Conservation (phyloP, 2,888 invertebrate genomes). For the Brenthis ino region DNA sequence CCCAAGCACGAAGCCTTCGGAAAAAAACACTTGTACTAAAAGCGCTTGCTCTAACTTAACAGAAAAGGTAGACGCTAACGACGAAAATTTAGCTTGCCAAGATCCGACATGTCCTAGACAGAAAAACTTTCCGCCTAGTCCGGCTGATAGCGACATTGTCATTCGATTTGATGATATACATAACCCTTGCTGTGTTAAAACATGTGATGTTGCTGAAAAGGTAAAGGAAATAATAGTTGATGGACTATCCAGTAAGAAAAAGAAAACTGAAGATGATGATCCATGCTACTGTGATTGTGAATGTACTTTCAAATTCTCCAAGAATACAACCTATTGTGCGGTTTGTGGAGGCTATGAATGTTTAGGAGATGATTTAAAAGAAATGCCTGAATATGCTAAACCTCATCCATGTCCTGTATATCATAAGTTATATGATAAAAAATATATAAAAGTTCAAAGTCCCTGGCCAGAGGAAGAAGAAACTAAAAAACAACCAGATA, state of each 20-base stretch:
- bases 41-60: slow-evolving; percentile 50
- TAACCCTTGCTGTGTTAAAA: slow-evolving; percentile 67
- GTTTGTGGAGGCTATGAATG: slow-evolving; percentile 75
- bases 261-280: slow-evolving; percentile 49
- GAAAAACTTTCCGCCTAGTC: slow-evolving; percentile 53
- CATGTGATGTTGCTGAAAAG: slow-evolving; percentile 65
- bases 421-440: slow-evolving; percentile 70
- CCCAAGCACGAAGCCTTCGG: slow-evolving; percentile 53
- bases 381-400: slow-evolving; percentile 59
- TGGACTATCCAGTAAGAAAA: slow-evolving; percentile 49
- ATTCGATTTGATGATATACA: slow-evolving; percentile 61
- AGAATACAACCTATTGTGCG: slow-evolving; percentile 70
- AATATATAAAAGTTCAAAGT: slow-evolving; percentile 55
- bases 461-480: slow-evolving; percentile 63
- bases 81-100: slow-evolving; percentile 46
- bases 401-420: slow-evolving; percentile 76
- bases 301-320: slow-evolving; percentile 66
- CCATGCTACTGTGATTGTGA: slow-evolving; percentile 72
- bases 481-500: slow-evolving; percentile 44
- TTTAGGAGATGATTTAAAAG: slow-evolving; percentile 63
- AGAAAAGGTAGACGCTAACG: slow-evolving; percentile 30
- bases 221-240: slow-evolving; percentile 69
- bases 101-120: slow-evolving; percentile 51
- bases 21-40: slow-evolving; percentile 58
- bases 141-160: slow-evolving; percentile 68